Base-by-base conservation (phyloP, 1,140 invertebrate species). In the Dinothrombium tinctorium region DNA sequence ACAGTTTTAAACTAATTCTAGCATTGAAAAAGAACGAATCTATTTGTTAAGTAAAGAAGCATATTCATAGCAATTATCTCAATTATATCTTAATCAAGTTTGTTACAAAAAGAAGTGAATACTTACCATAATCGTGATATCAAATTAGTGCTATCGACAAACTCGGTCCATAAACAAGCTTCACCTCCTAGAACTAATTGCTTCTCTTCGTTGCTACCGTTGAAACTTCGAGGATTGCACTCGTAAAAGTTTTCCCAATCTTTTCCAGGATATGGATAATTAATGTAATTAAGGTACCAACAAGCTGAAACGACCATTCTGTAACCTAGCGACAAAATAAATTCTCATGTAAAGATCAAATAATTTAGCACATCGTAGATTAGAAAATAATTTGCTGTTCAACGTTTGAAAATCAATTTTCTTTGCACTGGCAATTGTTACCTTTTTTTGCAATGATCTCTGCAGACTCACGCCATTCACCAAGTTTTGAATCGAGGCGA, bases 161-260 rank as follows among this genome's bases (percentile, higher is more conserved):
- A 57, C 44, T 61, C 58, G 7, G 44, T 50, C 58, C 58, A 59
- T 41, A 59, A 45, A 44, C 54, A 56, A 8, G 51, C 56, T 42
- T 60, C 55, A 4, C 58, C 58, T 12, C 58, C 54, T 21, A 56
- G 44, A 9, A 59, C 44, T 25, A 38, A 25, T 9, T 38, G 14
- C 21, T 44, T 45, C 23, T 48, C 23, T 1, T 37, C 32, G 6
- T 36, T 23, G n/a, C 20, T 21, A 36, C 33, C 17, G 20, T 12
- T 21, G 20, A 36, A 36, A 4, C 3, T 12, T 21, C 33, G 15
- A 9, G 33, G 33, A 15, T 36, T 21, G 14, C 62, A 64, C 7
- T 47, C 31, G 49, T 67, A 67, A 44, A 58, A 51, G 29, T 54
- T 50, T 26, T 48, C 44, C 63, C 63, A 66, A 46, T 65, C 62